Evolutionary conservation across 2,888 invertebrate species (phyloP), one percentile per base, ranked within the genome.

Genomic region (Lobophora halterata): DNA sequence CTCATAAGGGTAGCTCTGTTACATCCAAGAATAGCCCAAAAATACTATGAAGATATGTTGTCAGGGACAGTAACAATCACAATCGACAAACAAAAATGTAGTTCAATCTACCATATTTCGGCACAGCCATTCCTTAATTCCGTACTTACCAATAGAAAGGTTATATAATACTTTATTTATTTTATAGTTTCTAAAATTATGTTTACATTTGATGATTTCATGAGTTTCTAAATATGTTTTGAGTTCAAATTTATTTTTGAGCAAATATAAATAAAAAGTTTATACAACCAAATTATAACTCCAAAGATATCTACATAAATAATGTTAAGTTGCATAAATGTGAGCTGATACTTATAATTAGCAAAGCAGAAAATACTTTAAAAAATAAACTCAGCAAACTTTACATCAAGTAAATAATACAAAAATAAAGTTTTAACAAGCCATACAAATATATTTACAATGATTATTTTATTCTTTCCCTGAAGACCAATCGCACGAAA

Each of bases 101-200:
- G 56, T 53, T 60, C 54, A 63, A 54, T 61, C 53, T 65, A 66
- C 33, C 49, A 53, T 56, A 37, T 62, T 64, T 66, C 62, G 48
- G 72, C 80, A 80, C 80, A 80, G 80, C 80, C 80, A 78, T 65
- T 71, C 69, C n/a, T 65, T 71, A 71, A 67, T 72, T 78, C 63
- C 66, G 55, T 66, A 65, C 71, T 70, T 72, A 71, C 67, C 59
- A 57, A 65, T 65, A 62, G 42, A 30, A 58, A 41, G 60, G 59
- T 61, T 59, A 54, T 60, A 61, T 64, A 69, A 69, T 70, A 69
- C 63, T 68, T 67, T n/a, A n/a, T n/a, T 55, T 21, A 52, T 52
- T 52, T 55, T 16, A 20, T 26, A 59, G 55, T 53, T 46, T 47
- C 48, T 54, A 49, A 44, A 43, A 28, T 37, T 32, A 42, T 46